Evolutionary conservation across 2,888 invertebrate species (phyloP).

Genomic region (Acrocera orbiculus): DNA sequence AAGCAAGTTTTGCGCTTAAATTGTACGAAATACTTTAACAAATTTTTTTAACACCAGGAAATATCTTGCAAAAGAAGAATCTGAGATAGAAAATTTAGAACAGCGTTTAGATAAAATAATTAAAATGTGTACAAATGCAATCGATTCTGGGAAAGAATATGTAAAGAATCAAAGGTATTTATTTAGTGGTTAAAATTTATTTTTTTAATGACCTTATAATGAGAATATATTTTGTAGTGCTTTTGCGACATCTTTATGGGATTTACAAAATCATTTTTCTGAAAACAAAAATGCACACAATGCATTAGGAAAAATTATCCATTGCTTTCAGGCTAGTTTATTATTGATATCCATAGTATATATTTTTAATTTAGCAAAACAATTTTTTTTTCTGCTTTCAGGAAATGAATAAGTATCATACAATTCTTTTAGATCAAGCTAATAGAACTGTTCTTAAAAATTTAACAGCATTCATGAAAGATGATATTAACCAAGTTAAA

Average conservation of each 20-base stretch:
- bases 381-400: slow-evolving; percentile 26
- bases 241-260: slow-evolving; percentile 77
- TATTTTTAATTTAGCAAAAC: neutral
- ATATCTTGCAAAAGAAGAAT: slow-evolving; percentile 71
- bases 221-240: slow-evolving; percentile 35
- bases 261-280: slow-evolving; percentile 71
- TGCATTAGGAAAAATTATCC: slow-evolving; percentile 56
- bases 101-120: slow-evolving; percentile 79
- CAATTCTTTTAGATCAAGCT: slow-evolving; percentile 79
- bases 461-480: slow-evolving; percentile 75
- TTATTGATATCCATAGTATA: neutral
- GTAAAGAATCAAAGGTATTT: slow-evolving; percentile 79
- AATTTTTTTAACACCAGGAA: slow-evolving; percentile 38
- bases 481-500: slow-evolving; percentile 78
- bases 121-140: slow-evolving; percentile 75
- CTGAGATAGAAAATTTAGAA: slow-evolving; percentile 73
- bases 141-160: slow-evolving; percentile 83
- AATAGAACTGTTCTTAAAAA: slow-evolving; percentile 80
- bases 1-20: neutral
- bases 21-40: no score
- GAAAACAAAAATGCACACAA: slow-evolving; percentile 69
- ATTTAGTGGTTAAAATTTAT: neutral
- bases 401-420: slow-evolving; percentile 89
- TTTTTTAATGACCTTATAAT: neutral
- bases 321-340: slow-evolving; percentile 42